Evolutionary conservation across 2,113 vertebrate species (phyloP).

Genomic region (Plestiodon gilberti): DNA sequence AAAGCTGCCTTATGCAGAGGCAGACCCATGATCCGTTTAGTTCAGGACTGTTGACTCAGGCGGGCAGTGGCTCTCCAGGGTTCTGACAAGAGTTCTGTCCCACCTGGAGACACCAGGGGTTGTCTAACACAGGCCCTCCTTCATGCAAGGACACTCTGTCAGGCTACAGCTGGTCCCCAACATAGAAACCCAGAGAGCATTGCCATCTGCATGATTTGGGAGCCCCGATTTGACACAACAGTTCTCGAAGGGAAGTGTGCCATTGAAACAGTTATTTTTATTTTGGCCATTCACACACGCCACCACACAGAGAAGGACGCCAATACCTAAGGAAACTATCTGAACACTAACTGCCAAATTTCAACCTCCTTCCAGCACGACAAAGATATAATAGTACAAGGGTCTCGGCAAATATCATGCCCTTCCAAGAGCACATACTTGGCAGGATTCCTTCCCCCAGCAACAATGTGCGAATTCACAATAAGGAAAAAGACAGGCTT

Average conservation of each 20-base stretch:
- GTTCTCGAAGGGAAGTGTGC: not conserved
- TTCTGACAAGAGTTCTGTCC: too few relatives aligned
- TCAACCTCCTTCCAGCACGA: slow-evolving; percentile 33
- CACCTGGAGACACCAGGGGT: too few relatives aligned
- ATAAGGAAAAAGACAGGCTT: slow-evolving; percentile 62
- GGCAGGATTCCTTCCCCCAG: slow-evolving; percentile 66
- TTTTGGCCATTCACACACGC: slow-evolving; percentile 28
- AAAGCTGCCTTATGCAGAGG: not conserved
- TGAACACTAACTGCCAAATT: slow-evolving; percentile 48
- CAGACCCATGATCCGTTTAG: too few relatives aligned
- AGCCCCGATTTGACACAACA: not conserved
- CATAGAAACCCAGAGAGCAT: not conserved
- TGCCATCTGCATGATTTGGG: not conserved
- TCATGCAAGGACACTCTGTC: too few relatives aligned
- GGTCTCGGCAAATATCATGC: slow-evolving; percentile 59
- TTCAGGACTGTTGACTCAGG: too few relatives aligned
- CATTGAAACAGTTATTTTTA: slow-evolving; percentile 32
- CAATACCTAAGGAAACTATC: slow-evolving; percentile 30
- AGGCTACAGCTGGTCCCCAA: too few relatives aligned
- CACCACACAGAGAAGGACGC: slow-evolving; percentile 22
- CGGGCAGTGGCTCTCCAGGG: too few relatives aligned
- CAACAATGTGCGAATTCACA: slow-evolving; percentile 64
- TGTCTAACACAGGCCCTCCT: too few relatives aligned
- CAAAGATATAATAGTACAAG: slow-evolving; percentile 51
- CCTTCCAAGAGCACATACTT: slow-evolving; percentile 68